A percentile compares a stretch with the other conserved stretches of the same genome.
phyloP scores from a whole-genome alignment of 2,888 invertebrate species.

The Salpingus planirostris region DNA sequence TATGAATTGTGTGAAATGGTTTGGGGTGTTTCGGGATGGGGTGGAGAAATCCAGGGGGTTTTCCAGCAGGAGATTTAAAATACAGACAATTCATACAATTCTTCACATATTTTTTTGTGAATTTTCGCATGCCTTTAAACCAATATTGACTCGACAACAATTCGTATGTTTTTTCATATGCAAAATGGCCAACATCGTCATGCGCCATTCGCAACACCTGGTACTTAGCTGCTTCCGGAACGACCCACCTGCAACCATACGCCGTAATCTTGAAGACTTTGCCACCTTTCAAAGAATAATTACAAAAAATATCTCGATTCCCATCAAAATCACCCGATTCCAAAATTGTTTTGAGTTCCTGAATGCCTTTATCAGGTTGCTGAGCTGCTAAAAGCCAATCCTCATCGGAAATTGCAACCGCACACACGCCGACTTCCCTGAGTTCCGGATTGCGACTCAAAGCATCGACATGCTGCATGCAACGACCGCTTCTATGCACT shows the following conservation, averaged over 20 bases:
- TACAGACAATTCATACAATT: conserved; percentile 13
- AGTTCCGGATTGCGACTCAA: no score
- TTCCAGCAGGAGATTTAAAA: conserved; percentile 14
- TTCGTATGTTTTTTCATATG: conserved; percentile 18
- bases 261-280: conserved; percentile 14
- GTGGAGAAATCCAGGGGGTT: conserved; percentile 13
- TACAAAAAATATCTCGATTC: conserved; percentile 2
- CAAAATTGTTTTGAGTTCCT: no score
- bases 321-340: conserved; percentile 2
- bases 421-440: no score
- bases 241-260: conserved; percentile 9
- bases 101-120: conserved; percentile 13
- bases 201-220: conserved; percentile 18
- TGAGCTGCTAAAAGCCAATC: conserved; percentile 14
- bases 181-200: conserved; percentile 26
- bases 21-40: conserved; percentile 7
- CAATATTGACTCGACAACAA: conserved; percentile 8
- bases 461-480: no score
- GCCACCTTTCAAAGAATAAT: conserved; percentile 8
- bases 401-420: conserved; percentile 4
- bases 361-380: no score
- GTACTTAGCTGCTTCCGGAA: conserved; percentile 20
- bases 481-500: no score
- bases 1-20: conserved; percentile 15
- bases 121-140: conserved; percentile 12